Percentiles rank a stretch among this genome's conserved stretches.
These are phyloP conservation scores for Tylochromis polylepis DNA, from an alignment of 2,113 vertebrate genomes.

Conservation along the genomic window DNA sequence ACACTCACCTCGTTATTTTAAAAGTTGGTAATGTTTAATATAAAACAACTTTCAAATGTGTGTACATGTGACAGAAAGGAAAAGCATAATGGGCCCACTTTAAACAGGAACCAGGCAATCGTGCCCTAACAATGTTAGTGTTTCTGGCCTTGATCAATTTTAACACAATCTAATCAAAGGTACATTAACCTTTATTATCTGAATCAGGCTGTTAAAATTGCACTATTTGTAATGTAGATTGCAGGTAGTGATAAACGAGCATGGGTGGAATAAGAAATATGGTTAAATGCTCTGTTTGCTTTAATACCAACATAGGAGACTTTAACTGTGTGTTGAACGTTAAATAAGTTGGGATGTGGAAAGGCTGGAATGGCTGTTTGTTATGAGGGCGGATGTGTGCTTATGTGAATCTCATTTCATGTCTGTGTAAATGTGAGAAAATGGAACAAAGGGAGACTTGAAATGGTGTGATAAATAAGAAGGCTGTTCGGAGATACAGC, in stretches of 20 bases:
- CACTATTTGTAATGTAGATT: background rate
- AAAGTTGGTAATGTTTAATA: background rate
- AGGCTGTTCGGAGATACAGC: background rate
- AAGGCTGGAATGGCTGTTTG: background rate
- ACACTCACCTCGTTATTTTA: background rate
- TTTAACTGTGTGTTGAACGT: background rate
- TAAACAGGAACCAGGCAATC: background rate
- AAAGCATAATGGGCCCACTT: background rate
- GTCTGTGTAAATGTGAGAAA: background rate
- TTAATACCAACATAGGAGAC: background rate
- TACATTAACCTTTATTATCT: background rate
- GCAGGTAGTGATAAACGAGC: background rate
- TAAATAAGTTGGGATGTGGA: background rate
- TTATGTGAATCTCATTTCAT: background rate
- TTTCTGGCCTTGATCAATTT: background rate
- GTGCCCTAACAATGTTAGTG: background rate
- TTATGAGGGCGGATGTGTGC: background rate
- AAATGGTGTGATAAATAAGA: background rate
- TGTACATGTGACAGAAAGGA: background rate
- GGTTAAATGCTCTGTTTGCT: background rate
- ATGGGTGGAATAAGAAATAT: background rate
- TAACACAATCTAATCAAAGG: background rate
- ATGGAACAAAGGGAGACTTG: background rate
- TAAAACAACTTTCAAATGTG: background rate
- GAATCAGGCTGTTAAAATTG: background rate